Evolutionary conservation across 2,113 vertebrate species (phyloP), one percentile per base, ranked within the genome.

Genomic region (Hippoglossus stenolepis): DNA sequence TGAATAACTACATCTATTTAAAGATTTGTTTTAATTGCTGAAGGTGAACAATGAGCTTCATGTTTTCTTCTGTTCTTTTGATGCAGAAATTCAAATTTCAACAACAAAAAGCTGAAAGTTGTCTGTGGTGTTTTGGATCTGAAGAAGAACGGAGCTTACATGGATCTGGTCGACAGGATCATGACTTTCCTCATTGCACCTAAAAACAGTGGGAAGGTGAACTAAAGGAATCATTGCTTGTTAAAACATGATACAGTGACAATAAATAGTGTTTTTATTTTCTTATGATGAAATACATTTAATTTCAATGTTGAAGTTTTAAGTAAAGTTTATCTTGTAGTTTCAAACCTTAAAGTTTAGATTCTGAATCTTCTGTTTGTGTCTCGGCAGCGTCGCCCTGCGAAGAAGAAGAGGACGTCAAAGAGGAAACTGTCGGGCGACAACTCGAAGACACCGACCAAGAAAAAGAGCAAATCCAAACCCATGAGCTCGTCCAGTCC

Each of bases 101-200:
- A n/a, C n/a, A n/a, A n/a, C n/a, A n/a, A n/a, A n/a, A 96, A 96
- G 82, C 92, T 99, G 86, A 97, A 96, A 85, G 96, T 91, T 9
- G 96, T 99, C 80, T 99, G 98, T 66, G 92, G 95, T 24, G 95
- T 98, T 83, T 93, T 99, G 45, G 98, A 99, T 76, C 94, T 99
- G 92, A 97, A 98, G 93, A 96, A 96, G 88, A 96, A 96, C 15
- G 98, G 98, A 61, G 96, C 93, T 62, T 97, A 98, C 68, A 91
- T 90, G 17, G 96, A 97, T 51, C 92, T 98, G 2, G 93, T 97
- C 53, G 95, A 97, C 61, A 93, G 96, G 89, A 99, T 99, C 87
- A 89, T 99, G 84, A 96, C 88, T 21, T 99, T 98, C 79, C 93
- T 99, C 70, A 91, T 95, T 80, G 89, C 95, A 12, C 98, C 98